A percentile compares a stretch with the other conserved stretches of the same genome.
Conservation (phyloP, 2,888 invertebrate species). For the Drosophila maculinotata region DNA sequence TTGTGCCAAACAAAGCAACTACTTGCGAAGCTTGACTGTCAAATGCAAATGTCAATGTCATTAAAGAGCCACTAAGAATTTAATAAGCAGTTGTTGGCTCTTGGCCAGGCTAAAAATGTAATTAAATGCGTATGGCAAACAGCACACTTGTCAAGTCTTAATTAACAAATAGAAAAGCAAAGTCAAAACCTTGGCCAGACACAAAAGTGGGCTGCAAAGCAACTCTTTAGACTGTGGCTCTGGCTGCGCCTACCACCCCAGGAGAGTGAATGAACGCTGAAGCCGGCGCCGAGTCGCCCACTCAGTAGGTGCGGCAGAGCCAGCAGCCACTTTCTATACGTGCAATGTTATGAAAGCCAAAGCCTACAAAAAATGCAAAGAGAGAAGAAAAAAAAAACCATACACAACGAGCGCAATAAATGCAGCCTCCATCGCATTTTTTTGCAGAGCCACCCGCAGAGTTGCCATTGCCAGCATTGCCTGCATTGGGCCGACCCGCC, state of each 20-base stretch:
- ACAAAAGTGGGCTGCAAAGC: slow-evolving; percentile 24
- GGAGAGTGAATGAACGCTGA: slow-evolving; percentile 75
- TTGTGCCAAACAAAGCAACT: slow-evolving; percentile 48
- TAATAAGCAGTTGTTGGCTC: slow-evolving; percentile 53
- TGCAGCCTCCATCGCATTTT: slow-evolving; percentile 67
- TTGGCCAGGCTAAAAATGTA: slow-evolving; percentile 66
- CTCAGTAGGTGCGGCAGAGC: slow-evolving; percentile 62
- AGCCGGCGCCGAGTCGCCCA: slow-evolving; percentile 57
- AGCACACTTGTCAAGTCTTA: slow-evolving; percentile 55
- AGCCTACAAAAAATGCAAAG: slow-evolving; percentile 48
- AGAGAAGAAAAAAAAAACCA: slow-evolving; percentile 30
- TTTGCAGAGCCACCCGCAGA: slow-evolving; percentile 60
- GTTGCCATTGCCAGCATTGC: slow-evolving; percentile 60
- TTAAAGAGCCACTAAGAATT: slow-evolving; percentile 59
- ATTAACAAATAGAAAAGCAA: slow-evolving; percentile 76
- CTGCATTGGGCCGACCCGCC: neutral
- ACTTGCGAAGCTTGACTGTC: slow-evolving; percentile 35
- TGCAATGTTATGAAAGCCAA: slow-evolving; percentile 75
- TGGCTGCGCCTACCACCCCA: slow-evolving; percentile 5
- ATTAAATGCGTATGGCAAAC: slow-evolving; percentile 72
- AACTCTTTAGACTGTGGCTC: slow-evolving; percentile 20
- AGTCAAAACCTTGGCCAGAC: slow-evolving; percentile 72
- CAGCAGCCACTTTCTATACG: slow-evolving; percentile 70
- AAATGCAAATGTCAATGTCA: slow-evolving; percentile 75
- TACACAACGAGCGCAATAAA: slow-evolving; percentile 69